Conservation (phyloP, 2,113 vertebrate genomes). For the Rhineura floridana region DNA sequence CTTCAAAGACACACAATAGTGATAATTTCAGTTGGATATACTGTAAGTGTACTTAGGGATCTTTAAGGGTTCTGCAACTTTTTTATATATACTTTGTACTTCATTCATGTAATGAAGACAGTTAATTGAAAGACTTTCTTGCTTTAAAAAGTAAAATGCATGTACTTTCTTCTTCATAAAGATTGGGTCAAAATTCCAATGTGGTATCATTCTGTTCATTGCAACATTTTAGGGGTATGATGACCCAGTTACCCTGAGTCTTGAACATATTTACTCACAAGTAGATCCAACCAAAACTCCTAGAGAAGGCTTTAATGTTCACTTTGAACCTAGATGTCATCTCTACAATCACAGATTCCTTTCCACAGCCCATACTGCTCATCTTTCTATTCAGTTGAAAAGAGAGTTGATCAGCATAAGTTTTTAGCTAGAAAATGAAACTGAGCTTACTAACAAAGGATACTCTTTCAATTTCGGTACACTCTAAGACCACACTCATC, state of each 20-base stretch:
- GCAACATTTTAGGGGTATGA: not conserved
- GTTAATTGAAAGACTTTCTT: not conserved
- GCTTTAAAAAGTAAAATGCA: not conserved
- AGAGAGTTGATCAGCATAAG: not conserved
- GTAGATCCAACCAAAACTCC: not conserved
- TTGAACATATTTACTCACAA: not conserved
- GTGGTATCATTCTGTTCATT: not conserved
- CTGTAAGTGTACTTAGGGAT: too few relatives aligned
- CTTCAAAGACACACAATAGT: not conserved
- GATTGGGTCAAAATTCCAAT: not conserved
- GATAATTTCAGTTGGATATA: not conserved
- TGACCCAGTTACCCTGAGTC: not conserved
- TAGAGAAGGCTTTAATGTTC: not conserved
- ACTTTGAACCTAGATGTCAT: not conserved
- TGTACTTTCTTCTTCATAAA: not conserved
- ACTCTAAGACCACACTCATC: not conserved
- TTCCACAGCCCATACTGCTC: not conserved
- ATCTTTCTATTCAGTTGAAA: not conserved
- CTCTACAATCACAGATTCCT: not conserved
- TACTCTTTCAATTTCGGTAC: not conserved
- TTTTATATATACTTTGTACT: not conserved
- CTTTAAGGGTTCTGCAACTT: fast-evolving
- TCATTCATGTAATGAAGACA: not conserved
- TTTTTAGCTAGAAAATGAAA: slow-evolving; percentile 5
- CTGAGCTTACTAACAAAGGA: not conserved